Evolutionary conservation across 2,888 invertebrate genomes (phyloP).

Genomic region (Cheilosia soror): DNA sequence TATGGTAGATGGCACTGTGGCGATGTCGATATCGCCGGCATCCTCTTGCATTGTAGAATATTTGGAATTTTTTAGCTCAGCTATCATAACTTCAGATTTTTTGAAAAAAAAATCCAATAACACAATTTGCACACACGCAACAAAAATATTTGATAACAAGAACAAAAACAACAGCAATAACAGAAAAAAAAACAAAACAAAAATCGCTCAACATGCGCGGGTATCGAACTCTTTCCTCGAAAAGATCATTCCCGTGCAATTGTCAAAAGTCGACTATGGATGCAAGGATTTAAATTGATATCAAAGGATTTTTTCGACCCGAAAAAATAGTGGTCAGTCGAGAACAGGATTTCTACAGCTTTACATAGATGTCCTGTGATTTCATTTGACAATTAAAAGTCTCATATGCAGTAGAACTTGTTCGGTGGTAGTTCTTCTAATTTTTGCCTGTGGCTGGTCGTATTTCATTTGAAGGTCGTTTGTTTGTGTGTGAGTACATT

Average conservation of each 20-base stretch:
- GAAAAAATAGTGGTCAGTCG: constrained; percentile 46
- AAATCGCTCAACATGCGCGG: constrained; percentile 66
- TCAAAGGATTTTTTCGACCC: constrained; percentile 54
- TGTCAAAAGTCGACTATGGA: constrained; percentile 74
- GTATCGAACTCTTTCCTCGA: constrained; percentile 47
- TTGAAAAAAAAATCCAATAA: constrained; percentile 30
- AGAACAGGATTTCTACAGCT: constrained; percentile 55
- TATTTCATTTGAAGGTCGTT: constrained; percentile 60
- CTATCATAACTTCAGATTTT: constrained; percentile 69
- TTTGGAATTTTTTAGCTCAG: constrained; percentile 70
- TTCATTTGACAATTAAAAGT: constrained; percentile 52
- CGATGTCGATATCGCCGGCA: constrained; percentile 61
- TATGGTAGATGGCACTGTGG: constrained; percentile 55
- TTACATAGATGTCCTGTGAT: constrained; percentile 53
- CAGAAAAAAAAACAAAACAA: constrained; percentile 34
- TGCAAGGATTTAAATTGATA: constrained; percentile 48
- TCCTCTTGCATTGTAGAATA: constrained; percentile 71
- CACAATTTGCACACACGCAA: constrained; percentile 47
- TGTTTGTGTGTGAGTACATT: constrained; percentile 45
- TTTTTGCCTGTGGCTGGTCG: constrained; percentile 2
- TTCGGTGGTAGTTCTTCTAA: constrained; percentile 35
- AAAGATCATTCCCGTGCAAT: constrained; percentile 73
- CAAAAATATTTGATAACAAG: constrained; percentile 29
- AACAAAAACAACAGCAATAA: constrained; percentile 32
- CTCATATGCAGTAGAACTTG: constrained; percentile 47